phyloP scores from a whole-genome alignment of 64 coral and sea anemone species.

The Montipora cactus region DNA sequence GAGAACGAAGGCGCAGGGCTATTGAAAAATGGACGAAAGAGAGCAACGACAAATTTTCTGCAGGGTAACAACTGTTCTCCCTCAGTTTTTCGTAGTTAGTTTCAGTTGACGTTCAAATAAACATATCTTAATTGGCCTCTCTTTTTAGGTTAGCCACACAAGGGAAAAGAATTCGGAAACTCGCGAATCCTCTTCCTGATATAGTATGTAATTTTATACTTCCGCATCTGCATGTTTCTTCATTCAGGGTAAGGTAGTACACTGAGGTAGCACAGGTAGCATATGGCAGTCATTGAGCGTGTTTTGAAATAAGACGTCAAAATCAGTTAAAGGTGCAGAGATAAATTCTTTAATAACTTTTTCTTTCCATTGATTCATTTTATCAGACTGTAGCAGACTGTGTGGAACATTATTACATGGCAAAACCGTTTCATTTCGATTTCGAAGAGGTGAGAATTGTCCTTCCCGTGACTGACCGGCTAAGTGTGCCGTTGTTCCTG shows the following conservation, averaged over 20 bases:
- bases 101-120: background rate
- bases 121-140: background rate
- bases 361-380: background rate
- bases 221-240: background rate
- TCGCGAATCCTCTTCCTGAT: background rate
- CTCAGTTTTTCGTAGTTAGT: background rate
- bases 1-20: conserved; percentile 18
- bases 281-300: background rate
- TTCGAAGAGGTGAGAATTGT: conserved; percentile 18
- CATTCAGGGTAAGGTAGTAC: too few species aligned
- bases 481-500: too few species aligned
- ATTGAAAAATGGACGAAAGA: conserved; percentile 53
- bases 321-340: too few species aligned
- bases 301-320: background rate
- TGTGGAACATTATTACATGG: conserved; percentile 51
- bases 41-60: conserved; percentile 22
- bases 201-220: background rate
- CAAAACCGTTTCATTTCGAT: conserved; percentile 32
- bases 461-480: background rate
- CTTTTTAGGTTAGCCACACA: background rate
- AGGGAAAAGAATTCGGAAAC: background rate
- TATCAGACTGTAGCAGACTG: conserved; percentile 49
- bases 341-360: too few species aligned
- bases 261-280: too few species aligned
- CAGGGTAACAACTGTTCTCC: background rate